Percentiles rank a stretch among this genome's conserved stretches.
Conservation (phyloP, 2,113 vertebrate species). For the Tichodroma muraria region DNA sequence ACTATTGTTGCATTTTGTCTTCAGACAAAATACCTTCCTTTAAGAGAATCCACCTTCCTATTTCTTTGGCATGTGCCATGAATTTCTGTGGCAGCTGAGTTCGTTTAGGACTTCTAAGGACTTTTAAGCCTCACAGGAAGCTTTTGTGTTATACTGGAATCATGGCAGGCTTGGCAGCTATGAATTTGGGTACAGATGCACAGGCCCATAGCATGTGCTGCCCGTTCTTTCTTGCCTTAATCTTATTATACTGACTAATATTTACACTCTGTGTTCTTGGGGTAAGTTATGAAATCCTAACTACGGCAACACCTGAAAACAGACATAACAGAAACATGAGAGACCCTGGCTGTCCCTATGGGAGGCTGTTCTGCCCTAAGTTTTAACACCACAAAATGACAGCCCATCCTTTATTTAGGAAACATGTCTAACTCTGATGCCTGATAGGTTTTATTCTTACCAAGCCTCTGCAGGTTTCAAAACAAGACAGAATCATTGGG, state of each 20-base stretch:
- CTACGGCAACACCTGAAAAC: slow-evolving; percentile 3
- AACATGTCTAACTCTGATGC: neutral
- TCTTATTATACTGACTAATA: neutral
- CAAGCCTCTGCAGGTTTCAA: neutral
- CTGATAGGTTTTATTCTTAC: neutral
- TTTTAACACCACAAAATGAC: neutral
- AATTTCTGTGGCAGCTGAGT: too few relatives aligned
- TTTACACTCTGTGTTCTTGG: neutral
- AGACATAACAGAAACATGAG: slow-evolving; percentile 3
- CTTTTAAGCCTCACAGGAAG: neutral
- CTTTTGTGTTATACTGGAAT: neutral
- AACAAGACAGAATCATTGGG: neutral
- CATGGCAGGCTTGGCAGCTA: neutral
- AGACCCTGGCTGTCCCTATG: neutral
- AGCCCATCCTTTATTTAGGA: neutral
- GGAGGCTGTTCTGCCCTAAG: neutral
- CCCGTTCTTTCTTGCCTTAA: neutral
- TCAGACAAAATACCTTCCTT: neutral
- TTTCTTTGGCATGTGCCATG: neutral
- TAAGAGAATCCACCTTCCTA: neutral
- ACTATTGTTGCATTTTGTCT: neutral
- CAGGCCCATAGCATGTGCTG: neutral
- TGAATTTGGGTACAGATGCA: neutral
- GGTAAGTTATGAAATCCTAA: neutral
- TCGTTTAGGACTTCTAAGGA: neutral